Base-by-base conservation (phyloP, 2,113 vertebrate genomes). In the Anthoscopus minutus region DNA sequence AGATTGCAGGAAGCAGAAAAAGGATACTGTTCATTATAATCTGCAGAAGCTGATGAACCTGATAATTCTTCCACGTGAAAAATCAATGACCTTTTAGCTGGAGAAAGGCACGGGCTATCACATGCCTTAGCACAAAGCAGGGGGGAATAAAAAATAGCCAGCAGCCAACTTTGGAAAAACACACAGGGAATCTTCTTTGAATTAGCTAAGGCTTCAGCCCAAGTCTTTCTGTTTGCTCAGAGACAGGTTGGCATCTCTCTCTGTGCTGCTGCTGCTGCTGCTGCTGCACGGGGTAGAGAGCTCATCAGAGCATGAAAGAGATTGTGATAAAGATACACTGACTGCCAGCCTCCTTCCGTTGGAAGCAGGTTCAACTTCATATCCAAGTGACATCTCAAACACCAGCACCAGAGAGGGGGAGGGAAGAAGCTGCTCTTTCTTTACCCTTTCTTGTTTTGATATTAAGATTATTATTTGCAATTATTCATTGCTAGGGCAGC, bases 221-320 rank as follows among this genome's bases (percentile, higher is more conserved):
- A 69, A 60, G 62, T 84, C 86, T 90, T 80, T 71, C 60, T 4
- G 6, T 90, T 95, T 82, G 67, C 88, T 93, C 5, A 2, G 67
- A 93, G 94, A 94, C 89, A 94, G 84, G 85, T 47, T 96, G 96
- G 95, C 95, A 96, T 85, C 89, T 93, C 79, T 79, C 45, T 66
- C 81, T 93, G 85, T 72, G 89, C 81, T 95, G 88, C 83, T 91
- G 87, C 82, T 86, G 77, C 81, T 81, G 77, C 81, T 81, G 74
- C 56, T 91, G 66, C 76, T 85, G 65, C 84, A 88, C 4, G 0
- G 89, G 50, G 58, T 81, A 95, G 70, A 69, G 91, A 94, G 84
- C 93, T 94, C 91, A 94, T 61, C 24, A 4, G 94, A 96, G 93
- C 96, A 96, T 96, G 96, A 97, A 97, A 95, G 88, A 96, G 84